Conservation (phyloP, 1,140 invertebrate genomes). For the Drosophila murphyi region DNA sequence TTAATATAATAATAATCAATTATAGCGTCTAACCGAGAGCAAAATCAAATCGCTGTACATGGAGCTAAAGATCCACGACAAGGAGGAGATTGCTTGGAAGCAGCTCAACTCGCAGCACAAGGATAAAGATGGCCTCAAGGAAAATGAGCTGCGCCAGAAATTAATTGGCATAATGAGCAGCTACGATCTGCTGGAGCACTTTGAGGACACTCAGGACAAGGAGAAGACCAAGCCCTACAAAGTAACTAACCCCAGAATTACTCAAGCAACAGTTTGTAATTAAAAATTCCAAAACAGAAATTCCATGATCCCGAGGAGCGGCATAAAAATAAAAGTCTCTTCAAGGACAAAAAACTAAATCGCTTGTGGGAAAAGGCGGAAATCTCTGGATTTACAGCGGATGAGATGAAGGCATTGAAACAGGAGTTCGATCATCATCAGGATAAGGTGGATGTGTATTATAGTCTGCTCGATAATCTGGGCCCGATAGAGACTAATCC, state of each 20-base stretch:
- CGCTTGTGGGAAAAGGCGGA: conserved; percentile 96
- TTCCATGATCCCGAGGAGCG: conserved; percentile 87
- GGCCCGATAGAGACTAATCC: conserved; percentile 85
- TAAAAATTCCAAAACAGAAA: conserved; percentile 64
- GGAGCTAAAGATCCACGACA: conserved; percentile 96
- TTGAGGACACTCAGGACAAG: conserved; percentile 88
- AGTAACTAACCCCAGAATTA: conserved; percentile 55
- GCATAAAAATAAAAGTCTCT: conserved; percentile 90
- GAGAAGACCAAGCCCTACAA: conserved; percentile 86
- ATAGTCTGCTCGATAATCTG: conserved; percentile 90
- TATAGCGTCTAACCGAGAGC: conserved; percentile 91
- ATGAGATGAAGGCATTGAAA: conserved; percentile 92
- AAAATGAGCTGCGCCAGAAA: conserved; percentile 92
- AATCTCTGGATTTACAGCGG: conserved; percentile 91
- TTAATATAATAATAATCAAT: not conserved
- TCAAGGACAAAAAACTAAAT: conserved; percentile 95
- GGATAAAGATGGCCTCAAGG: conserved; percentile 94
- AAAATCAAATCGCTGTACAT: conserved; percentile 94
- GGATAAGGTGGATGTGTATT: conserved; percentile 96
- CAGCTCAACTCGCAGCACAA: conserved; percentile 91
- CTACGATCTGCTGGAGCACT: conserved; percentile 93
- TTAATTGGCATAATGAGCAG: conserved; percentile 92
- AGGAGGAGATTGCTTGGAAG: conserved; percentile 94
- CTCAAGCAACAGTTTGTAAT: conserved; percentile 24
- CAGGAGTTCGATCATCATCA: conserved; percentile 97